A percentile compares a stretch with the other conserved stretches of the same genome.
Conservation (phyloP, 2,113 vertebrate species). For the Chlorodrepanis virens region DNA sequence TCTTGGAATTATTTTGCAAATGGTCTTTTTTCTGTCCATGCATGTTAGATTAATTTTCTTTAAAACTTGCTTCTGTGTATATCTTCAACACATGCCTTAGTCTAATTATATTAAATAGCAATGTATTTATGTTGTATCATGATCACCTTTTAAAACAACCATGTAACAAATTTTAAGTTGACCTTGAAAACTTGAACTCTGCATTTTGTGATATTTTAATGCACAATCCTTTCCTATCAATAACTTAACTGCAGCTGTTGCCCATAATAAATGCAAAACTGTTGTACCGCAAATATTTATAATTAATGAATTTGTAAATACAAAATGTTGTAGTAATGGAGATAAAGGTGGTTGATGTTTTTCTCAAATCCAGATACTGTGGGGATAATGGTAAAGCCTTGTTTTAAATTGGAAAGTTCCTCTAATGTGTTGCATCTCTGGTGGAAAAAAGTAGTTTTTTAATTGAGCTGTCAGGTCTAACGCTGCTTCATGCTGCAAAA, state of each 20-base stretch:
- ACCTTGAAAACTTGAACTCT: background rate
- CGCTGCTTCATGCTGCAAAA: background rate
- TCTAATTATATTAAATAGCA: background rate
- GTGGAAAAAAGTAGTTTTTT: background rate
- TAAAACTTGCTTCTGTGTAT: background rate
- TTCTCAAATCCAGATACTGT: background rate
- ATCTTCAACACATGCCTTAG: background rate
- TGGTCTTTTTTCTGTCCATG: background rate
- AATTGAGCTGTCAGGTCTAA: conserved; percentile 1
- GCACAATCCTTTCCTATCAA: background rate
- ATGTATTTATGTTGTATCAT: background rate
- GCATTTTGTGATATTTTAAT: background rate
- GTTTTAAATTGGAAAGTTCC: background rate
- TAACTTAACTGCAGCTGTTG: background rate
- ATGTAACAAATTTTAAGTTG: background rate
- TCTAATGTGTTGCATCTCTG: background rate
- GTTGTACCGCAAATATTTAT: background rate
- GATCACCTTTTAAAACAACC: background rate
- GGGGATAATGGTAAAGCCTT: background rate
- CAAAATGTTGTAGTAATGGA: background rate
- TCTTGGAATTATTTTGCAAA: background rate
- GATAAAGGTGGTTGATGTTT: background rate
- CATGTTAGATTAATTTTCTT: background rate
- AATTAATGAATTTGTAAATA: background rate
- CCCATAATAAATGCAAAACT: background rate